phyloP scores from a whole-genome alignment of 92 coral and sea anemone species.

The Montipora capitata region DNA sequence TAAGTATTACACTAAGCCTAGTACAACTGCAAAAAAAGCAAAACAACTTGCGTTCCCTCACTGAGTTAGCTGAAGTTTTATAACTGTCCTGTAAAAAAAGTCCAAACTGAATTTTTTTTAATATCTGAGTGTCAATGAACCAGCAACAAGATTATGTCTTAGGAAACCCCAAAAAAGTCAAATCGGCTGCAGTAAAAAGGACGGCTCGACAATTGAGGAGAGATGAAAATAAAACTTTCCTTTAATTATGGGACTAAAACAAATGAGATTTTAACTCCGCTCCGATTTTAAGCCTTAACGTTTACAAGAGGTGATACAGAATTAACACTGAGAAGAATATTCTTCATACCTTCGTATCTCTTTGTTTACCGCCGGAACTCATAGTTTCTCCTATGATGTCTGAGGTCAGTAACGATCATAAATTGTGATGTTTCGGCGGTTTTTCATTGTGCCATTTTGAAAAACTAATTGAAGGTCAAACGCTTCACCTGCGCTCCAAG shows the following conservation, averaged over 20 bases:
- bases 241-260: not conserved
- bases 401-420: not conserved
- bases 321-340: not conserved
- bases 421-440: not conserved
- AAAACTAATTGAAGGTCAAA: slow-evolving; percentile 33
- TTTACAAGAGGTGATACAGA: not conserved
- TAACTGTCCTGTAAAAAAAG: not conserved
- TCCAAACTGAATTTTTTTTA: not conserved
- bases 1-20: no score
- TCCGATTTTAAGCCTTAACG: no score
- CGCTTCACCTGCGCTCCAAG: slow-evolving; percentile 17
- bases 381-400: not conserved
- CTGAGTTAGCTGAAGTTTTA: no score
- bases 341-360: slow-evolving; percentile 20
- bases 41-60: no score
- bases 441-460: slow-evolving; percentile 8
- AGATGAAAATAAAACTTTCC: not conserved
- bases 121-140: not conserved
- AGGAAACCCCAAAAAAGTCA: no score
- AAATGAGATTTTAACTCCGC: not conserved
- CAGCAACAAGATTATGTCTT: no score
- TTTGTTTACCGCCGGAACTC: not conserved
- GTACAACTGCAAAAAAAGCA: no score
- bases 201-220: not conserved
- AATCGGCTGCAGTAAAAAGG: not conserved